A percentile compares a stretch with the other conserved stretches of the same genome.
Evolutionary conservation across 2,888 invertebrate species (phyloP).

Genomic region (Campopleginae sp.): DNA sequence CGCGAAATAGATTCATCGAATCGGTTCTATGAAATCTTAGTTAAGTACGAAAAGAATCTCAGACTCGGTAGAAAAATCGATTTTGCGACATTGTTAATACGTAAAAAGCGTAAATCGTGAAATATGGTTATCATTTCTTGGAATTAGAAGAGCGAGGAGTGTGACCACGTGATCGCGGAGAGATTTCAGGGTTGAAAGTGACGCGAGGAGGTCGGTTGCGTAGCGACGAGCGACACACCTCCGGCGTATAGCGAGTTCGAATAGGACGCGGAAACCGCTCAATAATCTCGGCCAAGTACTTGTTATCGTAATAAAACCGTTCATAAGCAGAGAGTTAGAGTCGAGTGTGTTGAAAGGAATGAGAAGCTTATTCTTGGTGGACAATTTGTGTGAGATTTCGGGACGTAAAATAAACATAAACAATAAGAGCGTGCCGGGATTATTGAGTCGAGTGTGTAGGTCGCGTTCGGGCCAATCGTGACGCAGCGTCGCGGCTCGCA

Average conservation of each 20-base stretch:
- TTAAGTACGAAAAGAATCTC: background rate
- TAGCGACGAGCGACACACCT: conserved; percentile 29
- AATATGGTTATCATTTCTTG: background rate
- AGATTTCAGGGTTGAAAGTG: conserved; percentile 18
- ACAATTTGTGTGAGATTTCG: background rate
- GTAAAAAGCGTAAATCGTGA: background rate
- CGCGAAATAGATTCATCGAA: background rate
- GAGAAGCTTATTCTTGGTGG: background rate
- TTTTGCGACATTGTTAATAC: background rate
- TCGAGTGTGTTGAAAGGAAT: background rate
- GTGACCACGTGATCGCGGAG: background rate
- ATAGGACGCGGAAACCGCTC: background rate
- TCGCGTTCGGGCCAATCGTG: conserved; percentile 6
- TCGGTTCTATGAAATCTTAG: no score
- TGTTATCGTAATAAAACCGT: background rate
- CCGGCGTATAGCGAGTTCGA: conserved; percentile 3
- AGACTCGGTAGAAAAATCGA: background rate
- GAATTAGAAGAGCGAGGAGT: background rate
- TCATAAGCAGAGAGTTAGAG: background rate
- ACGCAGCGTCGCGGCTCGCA: background rate
- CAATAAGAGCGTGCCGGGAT: conserved; percentile 1
- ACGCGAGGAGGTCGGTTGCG: conserved; percentile 19
- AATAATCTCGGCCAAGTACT: background rate
- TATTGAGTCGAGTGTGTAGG: background rate
- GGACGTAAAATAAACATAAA: conserved; percentile 21